Percentiles rank a stretch among this genome's conserved stretches.
phyloP scores from a whole-genome alignment of 1,140 invertebrate species.

The Ostrea denselamellosa region DNA sequence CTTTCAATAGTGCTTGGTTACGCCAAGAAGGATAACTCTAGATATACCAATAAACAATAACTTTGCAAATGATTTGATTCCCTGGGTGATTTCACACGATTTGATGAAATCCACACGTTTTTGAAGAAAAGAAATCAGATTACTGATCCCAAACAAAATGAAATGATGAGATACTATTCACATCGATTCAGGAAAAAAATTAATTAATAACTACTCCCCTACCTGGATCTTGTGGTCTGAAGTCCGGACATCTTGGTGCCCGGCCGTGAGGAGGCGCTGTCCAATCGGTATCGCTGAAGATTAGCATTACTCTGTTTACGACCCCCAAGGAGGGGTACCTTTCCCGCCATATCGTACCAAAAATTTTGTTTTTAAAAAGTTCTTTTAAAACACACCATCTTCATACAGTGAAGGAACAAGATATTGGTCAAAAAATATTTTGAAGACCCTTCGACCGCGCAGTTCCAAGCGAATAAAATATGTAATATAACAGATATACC shows the following conservation, averaged over 20 bases:
- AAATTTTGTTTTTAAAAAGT: background rate
- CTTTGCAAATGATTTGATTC: background rate
- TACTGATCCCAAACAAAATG: background rate
- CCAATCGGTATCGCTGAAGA: slow-evolving; percentile 10
- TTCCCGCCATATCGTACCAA: slow-evolving; percentile 1
- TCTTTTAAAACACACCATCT: background rate
- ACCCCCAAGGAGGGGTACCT: background rate
- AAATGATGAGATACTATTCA: background rate
- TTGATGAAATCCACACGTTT: background rate
- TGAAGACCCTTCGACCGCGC: background rate
- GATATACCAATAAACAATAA: background rate
- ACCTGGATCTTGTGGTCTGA: background rate
- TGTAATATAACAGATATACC: slow-evolving; percentile 12
- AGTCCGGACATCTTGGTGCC: slow-evolving; percentile 19
- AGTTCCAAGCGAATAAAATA: background rate
- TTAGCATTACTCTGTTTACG: slow-evolving; percentile 31
- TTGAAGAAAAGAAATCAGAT: background rate
- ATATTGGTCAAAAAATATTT: background rate
- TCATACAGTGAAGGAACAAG: background rate
- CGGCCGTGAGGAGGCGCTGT: slow-evolving; percentile 19
- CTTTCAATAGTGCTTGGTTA: background rate
- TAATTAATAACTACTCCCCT: slow-evolving; percentile 18
- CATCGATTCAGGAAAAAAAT: no score
- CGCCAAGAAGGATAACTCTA: slow-evolving; percentile 19
- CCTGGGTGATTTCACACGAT: background rate